phyloP scores from a whole-genome alignment of 1,140 invertebrate species.

The Saccostrea glomerata region DNA sequence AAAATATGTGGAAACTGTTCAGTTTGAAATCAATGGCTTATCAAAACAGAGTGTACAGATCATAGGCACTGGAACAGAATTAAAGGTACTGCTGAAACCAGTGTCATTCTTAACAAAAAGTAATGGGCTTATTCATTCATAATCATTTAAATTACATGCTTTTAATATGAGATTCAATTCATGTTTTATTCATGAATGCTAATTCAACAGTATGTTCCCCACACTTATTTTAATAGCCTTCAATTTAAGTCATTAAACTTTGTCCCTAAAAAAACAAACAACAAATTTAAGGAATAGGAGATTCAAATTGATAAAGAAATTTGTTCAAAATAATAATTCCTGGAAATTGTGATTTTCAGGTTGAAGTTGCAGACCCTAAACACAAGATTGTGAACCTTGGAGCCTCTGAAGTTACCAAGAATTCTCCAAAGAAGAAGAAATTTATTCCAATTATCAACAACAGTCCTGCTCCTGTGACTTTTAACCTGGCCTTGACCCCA shows the following conservation, averaged over 20 bases:
- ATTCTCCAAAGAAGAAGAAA: conserved; percentile 67
- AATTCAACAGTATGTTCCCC: no score
- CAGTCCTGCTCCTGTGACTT: conserved; percentile 76
- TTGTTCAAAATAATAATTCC: no score
- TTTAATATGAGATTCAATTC: no score
- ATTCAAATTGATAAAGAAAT: no score
- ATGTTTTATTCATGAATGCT: no score
- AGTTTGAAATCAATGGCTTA: conserved; percentile 79
- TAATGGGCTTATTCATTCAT: not conserved
- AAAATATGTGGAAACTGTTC: conserved; percentile 74
- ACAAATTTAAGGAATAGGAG: no score
- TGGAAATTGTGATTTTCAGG: conserved; percentile 57
- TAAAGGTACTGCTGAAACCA: conserved; percentile 69
- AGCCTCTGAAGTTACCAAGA: conserved; percentile 67
- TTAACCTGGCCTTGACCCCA: conserved; percentile 74
- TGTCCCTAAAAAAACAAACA: no score
- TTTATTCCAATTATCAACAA: conserved; percentile 77
- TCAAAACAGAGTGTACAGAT: conserved; percentile 75
- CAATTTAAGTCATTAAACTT: no score
- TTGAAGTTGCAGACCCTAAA: conserved; percentile 76
- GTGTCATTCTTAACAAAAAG: not conserved
- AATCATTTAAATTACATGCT: no score
- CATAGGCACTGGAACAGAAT: conserved; percentile 75
- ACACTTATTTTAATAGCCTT: not conserved
- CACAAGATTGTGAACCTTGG: conserved; percentile 77